Evolutionary conservation across 2,888 invertebrate species (phyloP).

Genomic region (Rugalucina vietnamica): DNA sequence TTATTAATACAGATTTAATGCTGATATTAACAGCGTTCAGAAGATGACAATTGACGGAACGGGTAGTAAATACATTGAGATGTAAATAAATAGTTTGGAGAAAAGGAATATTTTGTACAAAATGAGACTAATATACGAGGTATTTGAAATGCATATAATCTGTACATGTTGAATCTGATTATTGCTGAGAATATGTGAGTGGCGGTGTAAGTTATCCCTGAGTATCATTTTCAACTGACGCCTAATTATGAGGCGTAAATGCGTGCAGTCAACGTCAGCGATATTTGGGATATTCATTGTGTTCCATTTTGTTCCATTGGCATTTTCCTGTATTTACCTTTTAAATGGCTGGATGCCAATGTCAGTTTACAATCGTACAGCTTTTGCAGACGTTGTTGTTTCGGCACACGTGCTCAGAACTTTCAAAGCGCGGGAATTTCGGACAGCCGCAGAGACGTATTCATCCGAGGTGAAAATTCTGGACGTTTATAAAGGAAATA

Average conservation of each 20-base stretch:
- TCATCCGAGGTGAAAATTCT: conserved; percentile 74
- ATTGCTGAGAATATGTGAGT: no score
- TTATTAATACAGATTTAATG: no score
- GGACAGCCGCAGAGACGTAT: conserved; percentile 76
- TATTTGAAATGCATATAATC: no score
- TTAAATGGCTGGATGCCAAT: conserved; percentile 82
- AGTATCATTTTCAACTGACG: not conserved
- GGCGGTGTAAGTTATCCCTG: no score
- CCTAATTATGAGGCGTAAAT: conserved; percentile 48
- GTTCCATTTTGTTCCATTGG: conserved; percentile 48
- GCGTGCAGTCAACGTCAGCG: conserved; percentile 54
- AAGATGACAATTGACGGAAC: no score
- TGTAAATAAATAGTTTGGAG: no score
- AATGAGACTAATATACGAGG: no score
- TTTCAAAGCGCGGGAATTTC: conserved; percentile 68
- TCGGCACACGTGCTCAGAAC: conserved; percentile 71
- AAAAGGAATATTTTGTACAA: no score
- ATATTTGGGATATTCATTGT: conserved; percentile 39
- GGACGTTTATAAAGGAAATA: conserved; percentile 74
- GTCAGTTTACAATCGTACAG: conserved; percentile 74
- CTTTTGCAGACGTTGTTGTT: conserved; percentile 76
- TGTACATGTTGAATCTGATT: no score
- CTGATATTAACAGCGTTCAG: no score
- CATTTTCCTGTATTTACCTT: conserved; percentile 79
- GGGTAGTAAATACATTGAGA: no score